phyloP scores from a whole-genome alignment of 1,140 invertebrate genomes.

The Anastatus disparis region DNA sequence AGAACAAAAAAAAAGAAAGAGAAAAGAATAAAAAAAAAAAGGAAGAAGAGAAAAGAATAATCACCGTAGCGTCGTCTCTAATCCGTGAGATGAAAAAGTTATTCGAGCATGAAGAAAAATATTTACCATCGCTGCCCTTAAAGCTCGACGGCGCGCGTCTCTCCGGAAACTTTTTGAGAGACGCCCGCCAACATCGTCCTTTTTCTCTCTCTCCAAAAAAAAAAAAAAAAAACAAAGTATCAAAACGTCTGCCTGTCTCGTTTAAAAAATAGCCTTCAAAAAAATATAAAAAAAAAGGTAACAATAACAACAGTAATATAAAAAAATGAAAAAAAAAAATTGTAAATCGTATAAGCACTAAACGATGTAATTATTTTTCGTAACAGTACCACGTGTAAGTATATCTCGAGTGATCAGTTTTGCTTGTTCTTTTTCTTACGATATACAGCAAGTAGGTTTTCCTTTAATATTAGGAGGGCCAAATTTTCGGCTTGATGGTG shows the following conservation, averaged over 20 bases:
- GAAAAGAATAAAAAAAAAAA: too few relatives aligned
- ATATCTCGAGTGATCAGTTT: too few relatives aligned
- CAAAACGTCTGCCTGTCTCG: too few relatives aligned
- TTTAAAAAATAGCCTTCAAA: not conserved
- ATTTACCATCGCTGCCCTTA: not conserved
- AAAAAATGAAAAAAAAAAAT: not conserved
- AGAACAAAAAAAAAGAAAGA: too few relatives aligned
- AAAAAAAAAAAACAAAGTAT: not conserved
- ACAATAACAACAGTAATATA: not conserved
- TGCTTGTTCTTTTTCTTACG: too few relatives aligned
- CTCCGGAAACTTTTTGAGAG: conserved; percentile 1
- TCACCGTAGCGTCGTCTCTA: not conserved
- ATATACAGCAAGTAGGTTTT: too few relatives aligned
- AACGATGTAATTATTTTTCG: conserved; percentile 19
- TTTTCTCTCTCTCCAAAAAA: not conserved
- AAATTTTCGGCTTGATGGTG: not conserved
- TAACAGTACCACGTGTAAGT: too few relatives aligned
- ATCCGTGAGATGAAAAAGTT: conserved; percentile 4
- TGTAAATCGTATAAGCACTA: too few relatives aligned
- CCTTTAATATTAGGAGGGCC: too few relatives aligned
- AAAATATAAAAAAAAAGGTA: not conserved
- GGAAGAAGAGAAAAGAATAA: too few relatives aligned
- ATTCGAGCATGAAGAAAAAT: conserved; percentile 2
- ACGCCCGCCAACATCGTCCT: not conserved
- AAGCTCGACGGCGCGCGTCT: not conserved